Base-by-base conservation (phyloP, 2,113 vertebrate species). In the Myrmecobius fasciatus region DNA sequence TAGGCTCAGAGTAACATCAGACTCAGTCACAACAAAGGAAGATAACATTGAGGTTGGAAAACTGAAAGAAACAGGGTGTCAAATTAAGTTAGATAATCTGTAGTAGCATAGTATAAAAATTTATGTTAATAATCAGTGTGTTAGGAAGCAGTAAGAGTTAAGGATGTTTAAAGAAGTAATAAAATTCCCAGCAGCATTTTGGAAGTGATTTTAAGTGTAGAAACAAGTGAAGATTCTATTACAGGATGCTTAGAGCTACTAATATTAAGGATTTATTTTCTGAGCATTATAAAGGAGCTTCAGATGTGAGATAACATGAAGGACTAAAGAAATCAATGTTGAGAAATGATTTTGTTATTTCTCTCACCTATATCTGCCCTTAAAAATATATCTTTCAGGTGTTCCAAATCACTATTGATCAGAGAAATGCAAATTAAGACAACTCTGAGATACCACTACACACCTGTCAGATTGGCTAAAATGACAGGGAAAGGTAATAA, bases 241-340 rank as follows among this genome's bases (percentile, higher is more conserved):
- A 83, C 17, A 36, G 56, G 56, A 67, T 91, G 43, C 83, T 97
- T 28, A 94, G 60, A 93, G 91, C 51, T 49, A 60, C 25, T 43
- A 91, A 48, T 60, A 95, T 31, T 12, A 94, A 92, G 7, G 67
- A 92, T 94, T 94, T 96, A 94, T 43, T 75, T 14, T 90, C 47
- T 94, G 24, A 91, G n/a, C 48, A 91, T 24, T 43, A 53, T 90
- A 92, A 94, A 94, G 47, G 56, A 90, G 26, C 25, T 92, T 75
- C 60, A 75, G 17, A 6, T 25, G 89, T 91, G 56, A 94, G 3
- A 88, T 46, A 31, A 92, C 28, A 96, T 4, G 83, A 54, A 92
- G 11, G 36, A 89, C 47, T 51, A 96, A 89, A 93, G 92, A 36
- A 52, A 75, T n/a, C 60, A 75, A 20, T 75, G 6, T 75, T n/a